Percentiles rank a stretch among this genome's conserved stretches.
These are phyloP conservation scores for Pristis pectinata DNA, from an alignment of 2,797 vertebrate species.

Conservation along the genomic window DNA sequence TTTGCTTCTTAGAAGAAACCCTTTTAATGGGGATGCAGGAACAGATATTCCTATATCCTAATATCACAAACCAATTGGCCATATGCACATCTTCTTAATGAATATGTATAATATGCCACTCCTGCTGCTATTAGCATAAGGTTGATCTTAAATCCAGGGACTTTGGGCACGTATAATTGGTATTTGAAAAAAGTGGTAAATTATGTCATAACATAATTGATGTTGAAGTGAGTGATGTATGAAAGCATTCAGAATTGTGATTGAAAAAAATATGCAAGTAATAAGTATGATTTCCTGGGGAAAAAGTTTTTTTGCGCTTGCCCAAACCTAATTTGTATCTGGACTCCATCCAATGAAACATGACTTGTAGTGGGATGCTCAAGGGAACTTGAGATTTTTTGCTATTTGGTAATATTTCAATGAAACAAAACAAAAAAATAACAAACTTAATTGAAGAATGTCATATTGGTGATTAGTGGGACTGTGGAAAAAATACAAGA, in stretches of 20 bases:
- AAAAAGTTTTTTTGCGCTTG: too few relatives aligned
- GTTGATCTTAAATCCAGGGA: background rate
- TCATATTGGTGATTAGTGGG: background rate
- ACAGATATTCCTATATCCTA: background rate
- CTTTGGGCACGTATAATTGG: background rate
- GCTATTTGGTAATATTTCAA: conserved; percentile 3
- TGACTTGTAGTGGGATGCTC: background rate
- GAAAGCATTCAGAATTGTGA: background rate
- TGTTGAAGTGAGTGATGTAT: background rate
- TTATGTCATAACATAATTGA: background rate
- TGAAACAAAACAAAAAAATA: background rate
- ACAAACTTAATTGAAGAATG: background rate
- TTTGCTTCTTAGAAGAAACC: too few relatives aligned
- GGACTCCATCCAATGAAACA: background rate
- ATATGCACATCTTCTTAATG: background rate
- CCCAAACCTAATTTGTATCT: background rate
- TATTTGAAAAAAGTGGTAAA: background rate
- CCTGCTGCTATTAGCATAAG: background rate
- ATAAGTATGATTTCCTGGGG: background rate
- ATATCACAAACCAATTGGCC: background rate
- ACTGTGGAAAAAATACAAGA: background rate
- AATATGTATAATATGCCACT: too few relatives aligned
- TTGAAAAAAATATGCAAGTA: background rate
- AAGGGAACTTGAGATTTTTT: background rate
- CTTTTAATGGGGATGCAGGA: background rate